A percentile compares a stretch with the other conserved stretches of the same genome.
Conservation (phyloP, 2,113 vertebrate genomes). For the Triplophysa siluroides region DNA sequence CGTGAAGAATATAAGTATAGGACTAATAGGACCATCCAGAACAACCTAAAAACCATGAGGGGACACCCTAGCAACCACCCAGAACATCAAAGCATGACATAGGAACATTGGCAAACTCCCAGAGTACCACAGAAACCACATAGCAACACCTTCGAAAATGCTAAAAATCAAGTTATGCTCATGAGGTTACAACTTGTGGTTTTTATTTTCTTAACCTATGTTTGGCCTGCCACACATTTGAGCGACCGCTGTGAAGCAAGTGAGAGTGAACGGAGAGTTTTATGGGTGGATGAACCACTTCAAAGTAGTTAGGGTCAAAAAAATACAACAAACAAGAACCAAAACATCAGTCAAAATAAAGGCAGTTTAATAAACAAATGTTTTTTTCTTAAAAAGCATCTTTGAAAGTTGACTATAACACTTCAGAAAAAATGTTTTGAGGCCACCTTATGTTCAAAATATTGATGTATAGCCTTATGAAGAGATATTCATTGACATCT, state of each 20-base stretch:
- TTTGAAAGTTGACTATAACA: too few species aligned
- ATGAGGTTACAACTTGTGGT: background rate
- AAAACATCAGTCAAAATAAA: background rate
- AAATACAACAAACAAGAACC: background rate
- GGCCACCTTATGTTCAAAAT: background rate
- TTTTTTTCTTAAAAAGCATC: too few species aligned
- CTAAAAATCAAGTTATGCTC: background rate
- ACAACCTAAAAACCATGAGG: too few species aligned
- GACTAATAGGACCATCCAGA: too few species aligned
- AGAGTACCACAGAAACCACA: background rate
- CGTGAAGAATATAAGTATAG: too few species aligned
- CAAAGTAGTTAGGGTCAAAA: background rate
- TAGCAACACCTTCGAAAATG: background rate
- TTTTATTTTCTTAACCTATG: conserved; percentile 15
- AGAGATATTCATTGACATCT: conserved; percentile 30
- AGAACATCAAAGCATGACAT: background rate
- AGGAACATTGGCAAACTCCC: background rate
- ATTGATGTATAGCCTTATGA: conserved; percentile 17
- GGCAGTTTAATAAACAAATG: background rate
- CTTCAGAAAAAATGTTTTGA: background rate
- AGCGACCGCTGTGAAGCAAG: background rate
- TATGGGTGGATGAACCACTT: background rate
- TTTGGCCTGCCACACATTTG: background rate
- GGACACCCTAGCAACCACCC: background rate
- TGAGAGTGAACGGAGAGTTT: background rate